Conservation (phyloP, 30 jellyfish, hydroid and myxozoan genomes). For the Aurelia sp. region DNA sequence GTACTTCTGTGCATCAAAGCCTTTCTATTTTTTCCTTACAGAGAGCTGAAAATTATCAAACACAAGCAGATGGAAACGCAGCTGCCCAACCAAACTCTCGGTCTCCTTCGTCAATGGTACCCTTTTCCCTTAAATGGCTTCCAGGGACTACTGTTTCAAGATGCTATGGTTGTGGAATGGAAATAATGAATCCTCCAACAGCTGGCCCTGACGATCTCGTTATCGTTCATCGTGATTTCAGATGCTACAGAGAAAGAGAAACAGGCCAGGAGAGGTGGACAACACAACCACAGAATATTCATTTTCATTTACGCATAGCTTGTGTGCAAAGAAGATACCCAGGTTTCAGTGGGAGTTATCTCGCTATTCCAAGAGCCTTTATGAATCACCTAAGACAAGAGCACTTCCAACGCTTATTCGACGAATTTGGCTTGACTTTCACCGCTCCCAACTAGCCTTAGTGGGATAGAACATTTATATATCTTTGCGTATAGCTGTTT, state of each 20-base stretch:
- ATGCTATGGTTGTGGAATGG: conserved; percentile 12
- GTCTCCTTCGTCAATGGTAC: not conserved
- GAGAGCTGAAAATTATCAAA: too few relatives aligned
- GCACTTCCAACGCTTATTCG: not conserved
- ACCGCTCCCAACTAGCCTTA: too few relatives aligned
- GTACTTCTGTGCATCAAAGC: too few relatives aligned
- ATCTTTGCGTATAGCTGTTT: too few relatives aligned
- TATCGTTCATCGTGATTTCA: conserved; percentile 1
- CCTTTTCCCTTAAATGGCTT: conserved; percentile 5
- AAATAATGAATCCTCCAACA: not conserved
- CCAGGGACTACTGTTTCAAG: conserved; percentile 14
- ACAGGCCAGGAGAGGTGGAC: not conserved
- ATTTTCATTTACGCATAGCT: not conserved
- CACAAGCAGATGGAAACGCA: not conserved
- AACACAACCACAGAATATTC: conserved; percentile 4
- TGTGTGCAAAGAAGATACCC: conserved; percentile 6
- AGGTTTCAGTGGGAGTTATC: not conserved
- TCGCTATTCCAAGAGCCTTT: not conserved
- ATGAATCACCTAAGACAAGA: not conserved
- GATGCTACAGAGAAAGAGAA: not conserved
- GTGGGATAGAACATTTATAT: too few relatives aligned
- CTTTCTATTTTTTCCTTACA: too few relatives aligned
- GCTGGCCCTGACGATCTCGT: conserved; percentile 3
- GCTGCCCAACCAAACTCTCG: not conserved
- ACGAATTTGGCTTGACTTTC: too few relatives aligned